phyloP scores from a whole-genome alignment of 2,888 invertebrate genomes.

The Protodeltote pygarga region DNA sequence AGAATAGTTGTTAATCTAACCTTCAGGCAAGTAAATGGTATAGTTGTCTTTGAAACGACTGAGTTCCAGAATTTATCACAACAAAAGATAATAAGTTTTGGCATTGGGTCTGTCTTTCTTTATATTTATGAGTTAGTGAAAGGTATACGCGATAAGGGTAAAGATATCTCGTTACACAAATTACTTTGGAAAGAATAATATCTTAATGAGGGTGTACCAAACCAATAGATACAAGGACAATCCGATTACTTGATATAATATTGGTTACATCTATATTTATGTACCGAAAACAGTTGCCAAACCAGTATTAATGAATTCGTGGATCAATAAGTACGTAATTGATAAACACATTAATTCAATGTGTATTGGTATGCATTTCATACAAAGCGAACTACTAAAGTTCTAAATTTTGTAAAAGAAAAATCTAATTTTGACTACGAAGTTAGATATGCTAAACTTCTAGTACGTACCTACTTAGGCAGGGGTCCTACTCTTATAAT shows the following conservation, averaged over 20 bases:
- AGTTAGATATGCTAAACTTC: no score
- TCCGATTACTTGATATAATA: slow-evolving; percentile 24
- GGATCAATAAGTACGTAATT: slow-evolving; percentile 23
- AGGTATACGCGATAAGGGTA: neutral
- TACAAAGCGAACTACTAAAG: no score
- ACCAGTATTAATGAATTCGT: slow-evolving; percentile 46
- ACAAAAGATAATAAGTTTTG: slow-evolving; percentile 21
- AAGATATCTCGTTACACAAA: slow-evolving; percentile 24
- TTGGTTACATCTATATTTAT: slow-evolving; percentile 18
- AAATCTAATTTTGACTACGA: no score
- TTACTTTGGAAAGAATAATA: slow-evolving; percentile 20
- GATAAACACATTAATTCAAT: slow-evolving; percentile 17
- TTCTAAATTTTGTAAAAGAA: no score
- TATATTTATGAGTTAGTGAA: slow-evolving; percentile 17
- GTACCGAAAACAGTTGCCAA: slow-evolving; percentile 39
- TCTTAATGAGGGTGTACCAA: slow-evolving; percentile 4
- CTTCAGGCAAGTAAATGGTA: slow-evolving; percentile 35
- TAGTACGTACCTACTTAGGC: no score
- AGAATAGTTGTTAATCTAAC: slow-evolving; percentile 39
- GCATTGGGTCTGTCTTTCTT: slow-evolving; percentile 28
- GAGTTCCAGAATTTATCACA: slow-evolving; percentile 40
- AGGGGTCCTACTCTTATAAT: no score
- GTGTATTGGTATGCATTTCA: slow-evolving; percentile 27
- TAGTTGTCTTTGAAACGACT: slow-evolving; percentile 34
- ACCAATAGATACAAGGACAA: slow-evolving; percentile 9